Evolutionary conservation across 2,113 vertebrate genomes (phyloP).

Genomic region (Chlorodrepanis virens): DNA sequence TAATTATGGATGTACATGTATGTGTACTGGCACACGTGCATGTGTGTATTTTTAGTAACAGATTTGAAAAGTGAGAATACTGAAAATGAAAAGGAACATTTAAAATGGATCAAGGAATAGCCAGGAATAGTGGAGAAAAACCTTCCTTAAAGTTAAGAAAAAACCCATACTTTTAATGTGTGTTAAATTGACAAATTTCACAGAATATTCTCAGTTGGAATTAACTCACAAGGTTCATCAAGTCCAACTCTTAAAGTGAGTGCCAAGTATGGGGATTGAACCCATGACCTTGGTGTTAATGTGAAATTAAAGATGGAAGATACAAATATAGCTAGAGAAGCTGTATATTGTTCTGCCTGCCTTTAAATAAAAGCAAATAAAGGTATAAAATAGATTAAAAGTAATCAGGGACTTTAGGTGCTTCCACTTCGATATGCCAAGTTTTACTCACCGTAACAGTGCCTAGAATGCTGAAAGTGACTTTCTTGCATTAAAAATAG

Average conservation of each 20-base stretch:
- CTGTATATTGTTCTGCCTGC: neutral
- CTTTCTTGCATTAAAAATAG: neutral
- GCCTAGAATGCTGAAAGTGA: neutral
- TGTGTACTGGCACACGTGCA: neutral
- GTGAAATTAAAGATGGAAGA: neutral
- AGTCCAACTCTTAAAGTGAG: neutral
- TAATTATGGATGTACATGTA: neutral
- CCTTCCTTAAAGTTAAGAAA: neutral
- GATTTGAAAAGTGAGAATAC: neutral
- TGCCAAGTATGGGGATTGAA: neutral
- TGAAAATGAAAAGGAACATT: neutral
- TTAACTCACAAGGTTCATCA: accelerated
- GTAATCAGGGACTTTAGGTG: neutral
- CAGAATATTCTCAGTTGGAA: neutral
- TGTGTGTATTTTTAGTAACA: neutral
- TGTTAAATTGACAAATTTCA: neutral
- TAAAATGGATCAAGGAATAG: neutral
- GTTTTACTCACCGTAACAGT: neutral
- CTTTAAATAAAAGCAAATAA: neutral
- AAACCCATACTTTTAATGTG: neutral
- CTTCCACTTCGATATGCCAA: neutral
- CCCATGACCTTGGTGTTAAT: neutral
- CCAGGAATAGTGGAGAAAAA: neutral
- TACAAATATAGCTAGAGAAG: neutral
- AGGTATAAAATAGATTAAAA: neutral